A percentile compares a stretch with the other conserved stretches of the same genome.
Conservation (phyloP, 2,888 invertebrate genomes). For the Azorinus chamasolen region DNA sequence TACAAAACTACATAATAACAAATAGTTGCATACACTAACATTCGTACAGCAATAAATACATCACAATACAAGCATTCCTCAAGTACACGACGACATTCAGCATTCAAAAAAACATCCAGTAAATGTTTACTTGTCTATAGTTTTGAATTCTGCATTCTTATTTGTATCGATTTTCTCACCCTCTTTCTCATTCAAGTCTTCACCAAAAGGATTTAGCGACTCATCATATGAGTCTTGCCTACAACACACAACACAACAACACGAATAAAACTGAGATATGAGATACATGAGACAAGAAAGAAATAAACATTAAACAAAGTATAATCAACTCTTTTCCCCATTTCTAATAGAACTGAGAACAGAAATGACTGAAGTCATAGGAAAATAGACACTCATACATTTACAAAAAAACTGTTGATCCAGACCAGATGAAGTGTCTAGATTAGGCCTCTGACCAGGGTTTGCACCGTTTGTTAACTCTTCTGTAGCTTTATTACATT, state of each 20-base stretch:
- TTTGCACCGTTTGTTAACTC: too few species aligned
- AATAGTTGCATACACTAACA: neutral
- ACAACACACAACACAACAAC: conserved; percentile 35
- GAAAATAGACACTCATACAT: too few species aligned
- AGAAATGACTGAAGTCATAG: too few species aligned
- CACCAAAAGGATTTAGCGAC: conserved; percentile 86
- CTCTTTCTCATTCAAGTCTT: conserved; percentile 64
- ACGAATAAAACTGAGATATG: neutral
- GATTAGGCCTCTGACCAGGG: too few species aligned
- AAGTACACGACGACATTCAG: neutral
- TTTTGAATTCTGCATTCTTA: conserved; percentile 55
- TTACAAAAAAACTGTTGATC: too few species aligned
- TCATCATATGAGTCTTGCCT: conserved; percentile 75
- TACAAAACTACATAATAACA: too few species aligned
- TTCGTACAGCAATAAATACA: conserved; percentile 1
- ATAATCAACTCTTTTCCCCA: too few species aligned
- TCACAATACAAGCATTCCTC: neutral
- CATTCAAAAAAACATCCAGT: conserved; percentile 60
- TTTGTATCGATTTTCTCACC: conserved; percentile 57
- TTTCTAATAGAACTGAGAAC: too few species aligned
- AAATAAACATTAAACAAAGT: too few species aligned
- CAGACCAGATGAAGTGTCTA: too few species aligned
- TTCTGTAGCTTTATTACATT: too few species aligned
- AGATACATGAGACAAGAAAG: too few species aligned
- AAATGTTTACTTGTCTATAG: conserved; percentile 62